phyloP scores from a whole-genome alignment of 2,888 invertebrate genomes.

The Zonitis immaculata region DNA sequence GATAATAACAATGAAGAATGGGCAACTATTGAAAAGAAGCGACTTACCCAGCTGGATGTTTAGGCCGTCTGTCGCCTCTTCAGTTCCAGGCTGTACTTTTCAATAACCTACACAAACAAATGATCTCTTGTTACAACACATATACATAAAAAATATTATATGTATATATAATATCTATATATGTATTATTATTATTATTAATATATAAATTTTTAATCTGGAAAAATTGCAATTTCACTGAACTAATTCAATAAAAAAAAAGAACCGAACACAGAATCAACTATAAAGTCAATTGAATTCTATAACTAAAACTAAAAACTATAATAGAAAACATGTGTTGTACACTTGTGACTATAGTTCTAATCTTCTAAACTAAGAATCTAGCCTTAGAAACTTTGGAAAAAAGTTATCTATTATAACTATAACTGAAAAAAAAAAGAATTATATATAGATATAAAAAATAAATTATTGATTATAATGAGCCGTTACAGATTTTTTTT shows the following conservation, averaged over 20 bases:
- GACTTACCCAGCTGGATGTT: slow-evolving; percentile 16
- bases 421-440: slow-evolving; percentile 1
- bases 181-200: too few relatives aligned
- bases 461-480: background rate
- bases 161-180: too few relatives aligned
- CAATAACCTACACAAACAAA: slow-evolving; percentile 1
- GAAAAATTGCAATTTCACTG: background rate
- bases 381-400: background rate
- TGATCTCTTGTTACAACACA: background rate
- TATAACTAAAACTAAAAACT: background rate
- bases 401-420: slow-evolving; percentile 10
- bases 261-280: background rate
- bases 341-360: slow-evolving; percentile 26
- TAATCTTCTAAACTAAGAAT: background rate
- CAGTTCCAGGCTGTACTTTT: slow-evolving; percentile 10
- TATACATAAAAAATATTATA: background rate
- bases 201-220: too few relatives aligned
- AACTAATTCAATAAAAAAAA: background rate
- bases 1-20: background rate
- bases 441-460: background rate
- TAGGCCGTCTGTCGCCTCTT: slow-evolving; percentile 14
- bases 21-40: background rate
- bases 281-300: background rate
- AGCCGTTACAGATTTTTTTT: slow-evolving; percentile 1
- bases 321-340: slow-evolving; percentile 27